A percentile compares a stretch with the other conserved stretches of the same genome.
Conservation (phyloP, 2,113 vertebrate genomes). For the Talpa occidentalis region DNA sequence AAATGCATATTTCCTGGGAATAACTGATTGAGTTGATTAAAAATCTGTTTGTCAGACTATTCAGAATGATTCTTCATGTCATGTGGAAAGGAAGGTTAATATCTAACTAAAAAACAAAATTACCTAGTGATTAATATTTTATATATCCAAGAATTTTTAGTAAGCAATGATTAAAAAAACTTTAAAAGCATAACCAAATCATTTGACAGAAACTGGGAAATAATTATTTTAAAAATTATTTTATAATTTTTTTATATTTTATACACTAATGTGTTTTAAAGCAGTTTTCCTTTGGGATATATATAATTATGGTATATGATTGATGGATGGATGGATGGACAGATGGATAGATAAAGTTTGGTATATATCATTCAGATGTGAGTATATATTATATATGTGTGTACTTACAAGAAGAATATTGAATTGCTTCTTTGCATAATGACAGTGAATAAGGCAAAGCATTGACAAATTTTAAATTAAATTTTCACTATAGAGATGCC, state of each 20-base stretch:
- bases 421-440: slow-evolving; percentile 13
- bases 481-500: background rate
- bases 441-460: slow-evolving; percentile 13
- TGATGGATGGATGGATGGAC: background rate
- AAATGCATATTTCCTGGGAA: slow-evolving; percentile 65
- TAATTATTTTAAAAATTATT: background rate
- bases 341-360: background rate
- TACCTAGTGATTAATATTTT: slow-evolving; percentile 56
- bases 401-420: background rate
- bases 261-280: background rate
- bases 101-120: slow-evolving; percentile 64
- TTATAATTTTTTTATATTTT: background rate
- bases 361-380: no score
- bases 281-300: background rate
- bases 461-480: slow-evolving; percentile 41
- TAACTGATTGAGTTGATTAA: slow-evolving; percentile 54
- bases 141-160: slow-evolving; percentile 31
- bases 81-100: slow-evolving; percentile 71
- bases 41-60: slow-evolving; percentile 17
- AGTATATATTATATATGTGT: background rate
- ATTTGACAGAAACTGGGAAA: background rate
- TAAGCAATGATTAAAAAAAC: slow-evolving; percentile 47
- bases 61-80: slow-evolving; percentile 41
- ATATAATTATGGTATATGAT: background rate
- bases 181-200: slow-evolving; percentile 15